Base-by-base conservation (phyloP, 2,797 vertebrate species). In the Darevskia nairensis region DNA sequence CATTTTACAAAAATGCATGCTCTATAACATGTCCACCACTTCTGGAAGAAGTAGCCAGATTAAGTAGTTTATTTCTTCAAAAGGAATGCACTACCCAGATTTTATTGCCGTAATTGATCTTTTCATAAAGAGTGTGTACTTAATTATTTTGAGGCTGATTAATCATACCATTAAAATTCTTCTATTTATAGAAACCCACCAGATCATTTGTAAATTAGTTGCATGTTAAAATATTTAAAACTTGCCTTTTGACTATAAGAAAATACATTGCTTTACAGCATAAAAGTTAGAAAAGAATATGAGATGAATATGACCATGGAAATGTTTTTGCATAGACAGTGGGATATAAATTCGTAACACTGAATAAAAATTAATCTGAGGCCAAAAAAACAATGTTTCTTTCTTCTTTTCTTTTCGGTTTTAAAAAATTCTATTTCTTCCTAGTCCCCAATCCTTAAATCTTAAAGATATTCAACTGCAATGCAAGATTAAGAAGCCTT, bases 401-500 rank as follows among this genome's bases (percentile, higher is more conserved):
- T 44, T 8, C 50, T 55, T 55, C 50, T 72, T 87, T 74, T 88
- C 84, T 89, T 27, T 89, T 84, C 13, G 0, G 50, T 55, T 84
- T 91, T 86, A 80, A 44, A 50, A 87, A 86, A 74, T 9, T 59
- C 3, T 87, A 46, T 44, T 82, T 88, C 89, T 93, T 61, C 8
- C 85, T 46, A 89, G 85, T 74, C 23, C 90, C 71, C 25, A 86
- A 39, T 80, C 89, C 71, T 89, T 69, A 92, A 83, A 39, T 90
- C 76, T 90, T 90, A 89, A 85, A 87, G 64, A 89, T 92, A 87
- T 85, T 85, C 81, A 84, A 50, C 19, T 84, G 35, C 27, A 71
- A 89, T 72, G 23, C 0, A 91, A 91, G 50, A 90, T 72, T 75
- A 90, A 92, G 9, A 93, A 25, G 87, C 71, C 83, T 91, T 32